phyloP scores from a whole-genome alignment of 2,797 vertebrate genomes.

The Muscicapa comitata region DNA sequence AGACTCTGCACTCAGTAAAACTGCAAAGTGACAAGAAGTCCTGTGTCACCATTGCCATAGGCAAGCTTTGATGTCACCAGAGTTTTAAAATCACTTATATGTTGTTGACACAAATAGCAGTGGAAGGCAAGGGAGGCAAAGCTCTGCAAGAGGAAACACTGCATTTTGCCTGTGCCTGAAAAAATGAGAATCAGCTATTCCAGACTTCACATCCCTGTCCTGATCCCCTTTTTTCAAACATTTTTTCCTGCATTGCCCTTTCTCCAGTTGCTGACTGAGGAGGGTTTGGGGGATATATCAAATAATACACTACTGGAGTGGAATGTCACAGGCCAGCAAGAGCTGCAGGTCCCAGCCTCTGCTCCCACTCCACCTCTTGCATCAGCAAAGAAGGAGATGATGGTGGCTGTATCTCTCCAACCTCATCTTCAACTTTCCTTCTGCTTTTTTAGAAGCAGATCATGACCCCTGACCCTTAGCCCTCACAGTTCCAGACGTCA shows the following conservation, averaged over 20 bases:
- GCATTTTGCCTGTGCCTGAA: background rate
- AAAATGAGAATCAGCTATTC: background rate
- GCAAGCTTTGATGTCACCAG: background rate
- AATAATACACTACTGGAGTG: too few relatives aligned
- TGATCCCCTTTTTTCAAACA: background rate
- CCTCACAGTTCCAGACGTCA: background rate
- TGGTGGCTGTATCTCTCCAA: background rate
- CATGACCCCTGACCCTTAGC: background rate
- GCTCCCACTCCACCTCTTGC: background rate
- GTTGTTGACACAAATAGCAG: background rate
- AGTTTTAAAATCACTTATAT: background rate
- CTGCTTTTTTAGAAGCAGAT: background rate
- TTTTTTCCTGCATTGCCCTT: background rate
- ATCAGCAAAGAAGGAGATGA: background rate
- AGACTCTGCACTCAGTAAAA: background rate
- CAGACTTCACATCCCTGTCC: too few relatives aligned
- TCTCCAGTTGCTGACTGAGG: background rate
- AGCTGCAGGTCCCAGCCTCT: background rate
- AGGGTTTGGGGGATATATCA: background rate
- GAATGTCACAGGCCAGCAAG: background rate
- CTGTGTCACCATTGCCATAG: fast-evolving
- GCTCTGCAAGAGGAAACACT: background rate
- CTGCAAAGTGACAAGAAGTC: background rate
- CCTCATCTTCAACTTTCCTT: background rate
- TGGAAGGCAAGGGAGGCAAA: background rate